Evolutionary conservation across 2,888 invertebrate genomes (phyloP), one percentile per base, ranked within the genome.

Genomic region (Fissipunctia ypsillon): DNA sequence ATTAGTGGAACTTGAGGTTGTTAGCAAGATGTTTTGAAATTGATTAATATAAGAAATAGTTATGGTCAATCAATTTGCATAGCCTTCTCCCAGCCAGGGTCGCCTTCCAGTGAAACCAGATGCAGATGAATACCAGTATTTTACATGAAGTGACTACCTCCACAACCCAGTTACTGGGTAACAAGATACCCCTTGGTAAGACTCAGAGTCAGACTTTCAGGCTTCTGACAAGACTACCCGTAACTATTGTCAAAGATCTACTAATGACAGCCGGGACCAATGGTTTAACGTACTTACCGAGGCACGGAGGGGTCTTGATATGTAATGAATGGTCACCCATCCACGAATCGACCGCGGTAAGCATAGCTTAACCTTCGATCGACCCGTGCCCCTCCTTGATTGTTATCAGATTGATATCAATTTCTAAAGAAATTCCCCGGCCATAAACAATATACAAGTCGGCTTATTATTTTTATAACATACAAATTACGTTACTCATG

Each of bases 1-100:
- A n/a, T 78, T 50, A 54, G 31, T 48, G 52, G 5, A 54, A 38
- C 14, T 79, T 54, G 12, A 31, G 48, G 28, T 52, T 45, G 35
- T 48, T 68, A 35, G 22, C 28, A 16, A 60, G 50, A 61, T 35
- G 6, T 59, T 38, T n/a, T 28, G 25, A 35, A n/a, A 5, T 31
- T 52, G 9, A 10, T 45, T 25, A n/a, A n/a, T n/a, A n/a, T n/a
- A 28, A 16, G 38, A 67, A 59, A 71, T 70, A 43, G 16, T 64
- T 52, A 35, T 31, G n/a, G 19, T 31, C 19, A 19, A 9, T 31
- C 9, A 56, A 54, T 52, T 25, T n/a, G n/a, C n/a, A 2, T 35
- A 35, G n/a, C n/a, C 4, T 48, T 48, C 22, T 48, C 10, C 38
- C 22, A 10, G 22, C 48, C 22, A 48, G 48, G 10, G n/a, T 48